A percentile compares a stretch with the other conserved stretches of the same genome.
Evolutionary conservation across 2,797 vertebrate genomes (phyloP).

Genomic region (Lates japonicus): DNA sequence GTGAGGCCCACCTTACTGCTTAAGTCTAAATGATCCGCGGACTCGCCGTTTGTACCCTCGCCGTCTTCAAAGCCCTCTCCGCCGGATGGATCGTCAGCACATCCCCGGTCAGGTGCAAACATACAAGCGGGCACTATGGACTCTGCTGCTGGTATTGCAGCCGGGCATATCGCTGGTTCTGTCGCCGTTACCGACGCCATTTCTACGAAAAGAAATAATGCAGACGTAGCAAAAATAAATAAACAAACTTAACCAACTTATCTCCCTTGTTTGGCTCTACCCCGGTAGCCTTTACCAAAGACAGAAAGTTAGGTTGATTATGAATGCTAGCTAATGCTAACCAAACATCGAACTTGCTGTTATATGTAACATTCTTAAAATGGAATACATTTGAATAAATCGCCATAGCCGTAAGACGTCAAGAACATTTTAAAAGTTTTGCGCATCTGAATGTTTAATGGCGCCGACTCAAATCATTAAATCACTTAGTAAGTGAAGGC

Average conservation of each 20-base stretch:
- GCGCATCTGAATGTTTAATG: background rate
- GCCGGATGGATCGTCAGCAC: conserved; percentile 75
- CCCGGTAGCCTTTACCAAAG: conserved; percentile 18
- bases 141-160: conserved; percentile 60
- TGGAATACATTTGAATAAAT: background rate
- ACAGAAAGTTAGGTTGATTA: conserved; percentile 40
- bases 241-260: conserved; percentile 7
- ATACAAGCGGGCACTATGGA: conserved; percentile 92
- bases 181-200: conserved; percentile 87
- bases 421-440: background rate
- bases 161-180: conserved; percentile 83
- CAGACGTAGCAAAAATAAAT: conserved; percentile 20
- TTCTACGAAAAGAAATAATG: conserved; percentile 39
- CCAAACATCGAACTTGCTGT: conserved; percentile 44
- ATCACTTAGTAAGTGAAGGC: background rate
- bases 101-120: conserved; percentile 92
- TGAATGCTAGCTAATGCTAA: conserved; percentile 46
- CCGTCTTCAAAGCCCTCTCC: conserved; percentile 74
- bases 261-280: background rate
- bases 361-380: background rate
- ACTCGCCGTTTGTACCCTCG: conserved; percentile 85
- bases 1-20: conserved; percentile 92
- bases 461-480: background rate
- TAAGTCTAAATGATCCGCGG: conserved; percentile 89
- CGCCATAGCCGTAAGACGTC: accelerated